Conservation (phyloP, 2,113 vertebrate genomes). For the Charadrius vociferus region DNA sequence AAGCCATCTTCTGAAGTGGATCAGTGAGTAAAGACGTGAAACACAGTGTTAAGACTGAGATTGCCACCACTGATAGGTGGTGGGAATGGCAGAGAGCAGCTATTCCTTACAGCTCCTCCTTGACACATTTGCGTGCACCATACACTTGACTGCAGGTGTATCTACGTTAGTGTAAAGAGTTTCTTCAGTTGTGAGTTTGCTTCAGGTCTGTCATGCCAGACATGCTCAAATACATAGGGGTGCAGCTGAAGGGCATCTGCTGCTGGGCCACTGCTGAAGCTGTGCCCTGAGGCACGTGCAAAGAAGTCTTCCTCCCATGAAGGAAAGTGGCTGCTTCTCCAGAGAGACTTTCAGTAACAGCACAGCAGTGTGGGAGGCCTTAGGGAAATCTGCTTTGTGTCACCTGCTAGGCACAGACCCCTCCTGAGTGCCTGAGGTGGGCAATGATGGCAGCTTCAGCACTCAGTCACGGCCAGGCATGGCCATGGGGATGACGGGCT, state of each 20-base stretch:
- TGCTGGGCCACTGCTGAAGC: not conserved
- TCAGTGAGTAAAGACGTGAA: not conserved
- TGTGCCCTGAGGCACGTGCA: accelerated
- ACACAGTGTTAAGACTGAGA: not conserved
- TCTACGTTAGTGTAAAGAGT: not conserved
- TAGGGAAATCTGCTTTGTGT: not conserved
- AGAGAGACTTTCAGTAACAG: not conserved
- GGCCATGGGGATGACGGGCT: accelerated
- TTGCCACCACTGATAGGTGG: accelerated
- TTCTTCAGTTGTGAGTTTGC: not conserved
- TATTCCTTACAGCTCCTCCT: not conserved
- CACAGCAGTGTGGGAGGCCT: not conserved
- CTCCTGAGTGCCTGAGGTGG: too few relatives aligned
- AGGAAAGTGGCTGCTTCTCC: not conserved
- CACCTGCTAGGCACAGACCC: not conserved
- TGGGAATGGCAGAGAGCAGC: not conserved
- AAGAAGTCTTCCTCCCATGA: not conserved
- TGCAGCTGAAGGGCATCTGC: not conserved
- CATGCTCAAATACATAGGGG: not conserved
- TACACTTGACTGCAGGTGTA: too few relatives aligned
- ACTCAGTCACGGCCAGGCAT: accelerated
- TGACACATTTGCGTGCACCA: not conserved
- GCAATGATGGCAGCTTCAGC: not conserved
- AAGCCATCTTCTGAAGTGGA: not conserved
- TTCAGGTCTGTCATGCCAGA: not conserved